phyloP scores from a whole-genome alignment of 2,888 invertebrate genomes.

The Drosophila pegasa region DNA sequence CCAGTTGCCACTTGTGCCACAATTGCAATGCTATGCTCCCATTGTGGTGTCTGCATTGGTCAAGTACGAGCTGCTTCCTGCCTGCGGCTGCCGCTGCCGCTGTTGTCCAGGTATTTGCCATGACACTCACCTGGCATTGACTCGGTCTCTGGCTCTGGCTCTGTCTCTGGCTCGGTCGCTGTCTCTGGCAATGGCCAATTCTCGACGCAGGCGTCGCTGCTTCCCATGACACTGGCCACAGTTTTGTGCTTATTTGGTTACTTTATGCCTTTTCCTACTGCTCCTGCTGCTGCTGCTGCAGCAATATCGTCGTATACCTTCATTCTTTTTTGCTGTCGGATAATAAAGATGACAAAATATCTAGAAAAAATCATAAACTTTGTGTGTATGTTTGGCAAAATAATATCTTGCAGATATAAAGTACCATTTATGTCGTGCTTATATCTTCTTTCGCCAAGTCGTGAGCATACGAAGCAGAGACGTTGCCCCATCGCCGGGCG shows the following conservation, averaged over 20 bases:
- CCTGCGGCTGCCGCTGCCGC: slow-evolving; percentile 43
- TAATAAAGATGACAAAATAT: slow-evolving; percentile 82
- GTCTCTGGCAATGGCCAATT: slow-evolving; percentile 62
- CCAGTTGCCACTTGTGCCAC: slow-evolving; percentile 49
- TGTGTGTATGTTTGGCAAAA: slow-evolving; percentile 81
- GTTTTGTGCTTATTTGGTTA: slow-evolving; percentile 75
- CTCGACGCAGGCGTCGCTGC: slow-evolving; percentile 67
- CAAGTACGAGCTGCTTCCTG: slow-evolving; percentile 68
- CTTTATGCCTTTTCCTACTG: slow-evolving; percentile 68
- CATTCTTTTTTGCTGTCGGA: slow-evolving; percentile 49
- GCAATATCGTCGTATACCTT: slow-evolving; percentile 3
- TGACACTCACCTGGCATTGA: slow-evolving; percentile 72
- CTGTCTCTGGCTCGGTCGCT: slow-evolving; percentile 45
- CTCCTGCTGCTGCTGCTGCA: slow-evolving; percentile 12
- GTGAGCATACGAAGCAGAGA: slow-evolving; percentile 67
- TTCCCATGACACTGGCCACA: slow-evolving; percentile 72
- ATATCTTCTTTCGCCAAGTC: slow-evolving; percentile 81
- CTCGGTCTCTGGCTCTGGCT: slow-evolving; percentile 5
- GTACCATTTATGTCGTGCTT: slow-evolving; percentile 81
- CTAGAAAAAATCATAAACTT: slow-evolving; percentile 81
- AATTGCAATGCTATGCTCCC: slow-evolving; percentile 54
- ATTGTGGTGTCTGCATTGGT: slow-evolving; percentile 75
- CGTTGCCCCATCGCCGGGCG: slow-evolving; percentile 23
- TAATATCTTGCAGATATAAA: slow-evolving; percentile 81
- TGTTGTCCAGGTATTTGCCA: slow-evolving; percentile 47